phyloP scores from a whole-genome alignment of 2,113 vertebrate genomes.

The Piliocolobus tephrosceles region DNA sequence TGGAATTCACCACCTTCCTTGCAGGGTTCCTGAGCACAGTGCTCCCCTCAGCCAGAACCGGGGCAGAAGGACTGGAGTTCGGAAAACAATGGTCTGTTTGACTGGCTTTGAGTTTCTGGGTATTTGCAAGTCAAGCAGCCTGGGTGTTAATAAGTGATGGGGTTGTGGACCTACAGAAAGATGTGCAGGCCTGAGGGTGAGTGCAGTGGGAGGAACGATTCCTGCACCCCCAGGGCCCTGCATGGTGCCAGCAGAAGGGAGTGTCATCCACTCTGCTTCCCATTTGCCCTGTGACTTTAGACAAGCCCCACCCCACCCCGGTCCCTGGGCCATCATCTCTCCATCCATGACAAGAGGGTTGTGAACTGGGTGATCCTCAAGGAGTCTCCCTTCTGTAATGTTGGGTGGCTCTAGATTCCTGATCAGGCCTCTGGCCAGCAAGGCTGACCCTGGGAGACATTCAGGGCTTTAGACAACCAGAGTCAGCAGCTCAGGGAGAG shows the following conservation, averaged over 20 bases:
- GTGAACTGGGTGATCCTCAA: neutral
- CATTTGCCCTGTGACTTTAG: neutral
- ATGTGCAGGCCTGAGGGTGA: neutral
- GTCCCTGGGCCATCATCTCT: neutral
- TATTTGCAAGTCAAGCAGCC: neutral
- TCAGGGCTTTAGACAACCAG: neutral
- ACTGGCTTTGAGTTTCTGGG: neutral
- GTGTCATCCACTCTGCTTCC: neutral
- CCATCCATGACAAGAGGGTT: neutral
- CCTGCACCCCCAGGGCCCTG: neutral
- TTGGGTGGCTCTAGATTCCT: neutral
- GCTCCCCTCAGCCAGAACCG: neutral
- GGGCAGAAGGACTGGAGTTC: neutral
- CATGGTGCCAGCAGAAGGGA: neutral
- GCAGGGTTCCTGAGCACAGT: neutral
- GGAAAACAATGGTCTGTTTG: neutral
- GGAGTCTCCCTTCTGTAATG: neutral
- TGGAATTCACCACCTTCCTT: neutral
- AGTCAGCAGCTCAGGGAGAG: neutral
- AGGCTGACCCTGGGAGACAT: neutral
- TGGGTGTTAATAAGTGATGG: neutral
- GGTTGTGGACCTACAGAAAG: neutral
- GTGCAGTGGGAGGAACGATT: rapidly evolving
- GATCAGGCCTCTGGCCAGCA: neutral
- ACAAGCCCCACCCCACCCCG: neutral